Conservation (phyloP, 2,888 invertebrate species). For the Eulithis prunata region DNA sequence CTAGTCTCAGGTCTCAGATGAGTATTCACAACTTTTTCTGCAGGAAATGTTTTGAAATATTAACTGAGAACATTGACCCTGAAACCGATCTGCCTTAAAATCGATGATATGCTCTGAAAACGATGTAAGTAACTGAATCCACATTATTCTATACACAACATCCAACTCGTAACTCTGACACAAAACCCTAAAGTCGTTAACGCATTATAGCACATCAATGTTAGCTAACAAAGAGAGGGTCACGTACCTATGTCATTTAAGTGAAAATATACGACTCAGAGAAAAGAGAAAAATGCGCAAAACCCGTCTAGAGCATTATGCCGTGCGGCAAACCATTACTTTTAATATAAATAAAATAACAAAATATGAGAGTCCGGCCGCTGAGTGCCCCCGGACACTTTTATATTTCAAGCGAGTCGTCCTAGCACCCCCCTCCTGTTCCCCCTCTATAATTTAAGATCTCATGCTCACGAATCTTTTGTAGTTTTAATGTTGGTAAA, state of each 20-base stretch:
- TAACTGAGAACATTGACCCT: not conserved
- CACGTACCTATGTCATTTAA: constrained; percentile 81
- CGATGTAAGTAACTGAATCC: constrained; percentile 6
- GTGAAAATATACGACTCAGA: constrained; percentile 81
- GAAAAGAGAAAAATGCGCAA: constrained; percentile 80
- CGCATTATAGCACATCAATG: constrained; percentile 58
- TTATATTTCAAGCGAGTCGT: constrained; percentile 72
- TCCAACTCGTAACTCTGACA: constrained; percentile 29
- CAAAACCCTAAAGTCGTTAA: constrained; percentile 50
- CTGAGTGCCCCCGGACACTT: constrained; percentile 82
- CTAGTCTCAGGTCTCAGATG: constrained; percentile 1
- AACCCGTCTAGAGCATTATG: constrained; percentile 80
- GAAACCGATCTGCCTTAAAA: not conserved
- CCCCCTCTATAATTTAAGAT: constrained; percentile 52
- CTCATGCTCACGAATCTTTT: constrained; percentile 44
- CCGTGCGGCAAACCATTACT: constrained; percentile 80
- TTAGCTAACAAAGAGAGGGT: constrained; percentile 71
- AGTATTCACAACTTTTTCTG: constrained; percentile 3
- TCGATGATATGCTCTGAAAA: constrained; percentile 6
- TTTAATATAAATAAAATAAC: constrained; percentile 85
- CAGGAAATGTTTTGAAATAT: not conserved
- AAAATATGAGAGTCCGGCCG: constrained; percentile 84
- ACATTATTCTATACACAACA: constrained; percentile 25
- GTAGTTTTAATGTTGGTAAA: constrained; percentile 43
- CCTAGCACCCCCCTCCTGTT: constrained; percentile 41